Evolutionary conservation across 2,113 vertebrate species (phyloP).

Genomic region (Mellivora capensis): DNA sequence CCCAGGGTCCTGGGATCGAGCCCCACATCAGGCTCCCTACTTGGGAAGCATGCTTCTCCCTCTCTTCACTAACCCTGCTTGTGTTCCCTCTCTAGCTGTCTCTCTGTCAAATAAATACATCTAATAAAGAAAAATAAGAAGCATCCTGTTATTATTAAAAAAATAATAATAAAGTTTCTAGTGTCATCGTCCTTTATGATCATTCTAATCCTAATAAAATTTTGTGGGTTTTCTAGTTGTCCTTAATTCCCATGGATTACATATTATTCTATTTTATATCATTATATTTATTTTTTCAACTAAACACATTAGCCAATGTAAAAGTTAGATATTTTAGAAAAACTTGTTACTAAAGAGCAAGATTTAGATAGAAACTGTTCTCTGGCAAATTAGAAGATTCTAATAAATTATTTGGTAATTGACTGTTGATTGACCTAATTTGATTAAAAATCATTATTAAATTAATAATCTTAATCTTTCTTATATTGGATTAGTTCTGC

Average conservation of each 20-base stretch:
- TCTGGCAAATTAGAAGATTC: not conserved
- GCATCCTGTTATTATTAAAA: not conserved
- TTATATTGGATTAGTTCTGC: not conserved
- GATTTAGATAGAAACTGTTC: accelerated
- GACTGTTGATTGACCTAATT: not conserved
- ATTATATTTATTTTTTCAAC: not conserved
- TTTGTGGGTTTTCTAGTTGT: not conserved
- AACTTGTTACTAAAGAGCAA: not conserved
- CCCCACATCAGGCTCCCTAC: accelerated
- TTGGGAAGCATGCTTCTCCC: not conserved
- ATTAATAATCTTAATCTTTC: not conserved
- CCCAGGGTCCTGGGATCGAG: not conserved
- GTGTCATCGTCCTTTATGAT: not conserved
- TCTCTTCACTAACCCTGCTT: not conserved
- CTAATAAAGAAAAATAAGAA: not conserved
- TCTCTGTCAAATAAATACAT: not conserved
- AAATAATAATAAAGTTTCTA: not conserved
- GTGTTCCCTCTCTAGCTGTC: not conserved
- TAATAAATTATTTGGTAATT: not conserved
- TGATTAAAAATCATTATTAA: not conserved
- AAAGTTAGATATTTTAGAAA: not conserved
- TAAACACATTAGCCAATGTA: not conserved
- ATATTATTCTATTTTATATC: not conserved
- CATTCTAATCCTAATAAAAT: not conserved
- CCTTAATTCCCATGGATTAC: not conserved